Percentiles rank a stretch among this genome's conserved stretches.
phyloP scores from a whole-genome alignment of 2,797 vertebrate species.

The Acrossocheilus wenchowensis region DNA sequence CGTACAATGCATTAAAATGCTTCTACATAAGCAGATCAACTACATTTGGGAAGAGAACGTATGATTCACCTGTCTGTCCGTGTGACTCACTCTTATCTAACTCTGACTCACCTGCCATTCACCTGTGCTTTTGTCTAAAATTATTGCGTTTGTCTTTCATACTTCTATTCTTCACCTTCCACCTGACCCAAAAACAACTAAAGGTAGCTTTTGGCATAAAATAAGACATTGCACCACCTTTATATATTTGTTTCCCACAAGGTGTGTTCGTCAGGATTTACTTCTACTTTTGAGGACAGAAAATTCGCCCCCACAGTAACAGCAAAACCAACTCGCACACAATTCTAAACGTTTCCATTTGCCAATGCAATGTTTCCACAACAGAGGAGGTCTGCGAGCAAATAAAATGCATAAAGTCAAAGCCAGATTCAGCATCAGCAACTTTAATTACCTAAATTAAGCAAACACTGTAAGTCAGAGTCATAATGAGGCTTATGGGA shows the following conservation, averaged over 20 bases:
- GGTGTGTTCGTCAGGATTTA: background rate
- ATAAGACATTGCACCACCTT: background rate
- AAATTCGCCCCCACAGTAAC: background rate
- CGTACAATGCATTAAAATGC: background rate
- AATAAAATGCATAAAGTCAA: slow-evolving; percentile 22
- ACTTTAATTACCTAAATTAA: slow-evolving; percentile 43
- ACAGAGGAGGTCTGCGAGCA: slow-evolving; percentile 1
- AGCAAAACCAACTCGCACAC: background rate
- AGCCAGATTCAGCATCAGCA: slow-evolving; percentile 34
- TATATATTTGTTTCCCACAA: background rate
- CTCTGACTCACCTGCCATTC: background rate
- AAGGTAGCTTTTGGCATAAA: background rate
- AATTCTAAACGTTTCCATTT: background rate
- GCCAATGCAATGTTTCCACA: background rate
- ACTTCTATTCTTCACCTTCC: background rate
- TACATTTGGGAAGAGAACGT: background rate
- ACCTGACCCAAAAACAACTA: background rate
- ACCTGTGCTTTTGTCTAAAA: background rate
- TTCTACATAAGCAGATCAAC: background rate
- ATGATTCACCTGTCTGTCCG: background rate
- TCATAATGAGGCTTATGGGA: slow-evolving; percentile 41
- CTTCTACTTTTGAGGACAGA: background rate
- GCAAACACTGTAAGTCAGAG: slow-evolving; percentile 24
- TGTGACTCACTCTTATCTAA: background rate
- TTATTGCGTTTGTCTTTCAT: background rate